Percentiles rank a stretch among this genome's conserved stretches.
Evolutionary conservation across 2,888 invertebrate species (phyloP).

Genomic region (Gymnoscelis rufifasciata): DNA sequence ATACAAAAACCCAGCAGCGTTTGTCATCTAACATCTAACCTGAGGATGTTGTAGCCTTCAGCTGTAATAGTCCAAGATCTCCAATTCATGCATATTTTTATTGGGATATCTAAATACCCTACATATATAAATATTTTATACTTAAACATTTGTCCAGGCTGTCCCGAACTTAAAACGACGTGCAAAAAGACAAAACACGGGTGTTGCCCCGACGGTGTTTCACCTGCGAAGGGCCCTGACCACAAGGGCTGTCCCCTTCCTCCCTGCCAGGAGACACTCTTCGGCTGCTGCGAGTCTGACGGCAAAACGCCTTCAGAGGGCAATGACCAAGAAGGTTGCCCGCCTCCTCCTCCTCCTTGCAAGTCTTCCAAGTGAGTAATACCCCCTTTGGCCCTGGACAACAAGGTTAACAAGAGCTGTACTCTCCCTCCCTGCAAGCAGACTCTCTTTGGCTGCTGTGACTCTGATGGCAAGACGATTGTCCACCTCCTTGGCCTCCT

Average conservation of each 20-base stretch:
- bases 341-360: conserved; percentile 81
- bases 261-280: conserved; percentile 87
- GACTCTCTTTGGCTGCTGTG: conserved; percentile 92
- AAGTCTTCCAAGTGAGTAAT: conserved; percentile 74
- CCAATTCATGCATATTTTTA: no score
- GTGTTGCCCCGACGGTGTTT: conserved; percentile 91
- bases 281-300: conserved; percentile 90
- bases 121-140: no score
- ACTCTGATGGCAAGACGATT: conserved; percentile 89
- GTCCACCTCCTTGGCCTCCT: conserved; percentile 82
- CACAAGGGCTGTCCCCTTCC: conserved; percentile 86
- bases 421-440: conserved; percentile 85
- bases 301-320: conserved; percentile 87
- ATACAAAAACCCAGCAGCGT: no score
- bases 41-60: no score
- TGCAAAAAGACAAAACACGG: conserved; percentile 87
- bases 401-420: conserved; percentile 90
- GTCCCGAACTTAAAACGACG: conserved; percentile 82
- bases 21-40: no score
- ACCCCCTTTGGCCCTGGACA: conserved; percentile 84
- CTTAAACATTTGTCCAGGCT: no score
- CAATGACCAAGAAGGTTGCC: conserved; percentile 91
- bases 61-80: no score
- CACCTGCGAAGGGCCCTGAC: conserved; percentile 84
- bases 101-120: no score